These are phyloP conservation scores for Enteromius unitaeniatus DNA, from an alignment of 2,797 vertebrate genomes.

Conservation along the genomic window DNA sequence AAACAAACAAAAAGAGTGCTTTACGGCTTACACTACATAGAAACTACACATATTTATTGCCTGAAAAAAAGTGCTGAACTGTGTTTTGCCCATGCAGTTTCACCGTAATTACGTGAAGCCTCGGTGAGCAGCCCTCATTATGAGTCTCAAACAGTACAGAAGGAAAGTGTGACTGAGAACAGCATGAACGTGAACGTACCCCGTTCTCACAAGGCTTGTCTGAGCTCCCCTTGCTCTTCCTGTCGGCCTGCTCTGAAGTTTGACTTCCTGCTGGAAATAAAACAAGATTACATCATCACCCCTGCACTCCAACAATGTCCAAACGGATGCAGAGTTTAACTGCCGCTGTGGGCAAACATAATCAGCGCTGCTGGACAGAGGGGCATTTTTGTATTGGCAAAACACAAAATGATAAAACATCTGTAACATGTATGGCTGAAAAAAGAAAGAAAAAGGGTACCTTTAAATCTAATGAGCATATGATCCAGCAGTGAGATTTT, in stretches of 20 bases:
- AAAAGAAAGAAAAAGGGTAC: conserved; percentile 10
- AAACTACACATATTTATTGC: neutral
- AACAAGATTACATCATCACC: conserved; percentile 28
- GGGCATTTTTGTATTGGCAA: neutral
- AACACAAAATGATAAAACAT: neutral
- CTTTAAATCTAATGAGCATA: conserved; percentile 31
- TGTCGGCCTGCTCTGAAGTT: conserved; percentile 48
- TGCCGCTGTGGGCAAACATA: neutral
- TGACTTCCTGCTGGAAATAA: conserved; percentile 54
- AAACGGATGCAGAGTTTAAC: neutral
- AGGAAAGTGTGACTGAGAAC: conserved; percentile 9
- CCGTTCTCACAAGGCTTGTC: conserved; percentile 54
- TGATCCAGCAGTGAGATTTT: conserved; percentile 20
- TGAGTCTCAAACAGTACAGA: neutral
- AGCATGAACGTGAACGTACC: conserved; percentile 51
- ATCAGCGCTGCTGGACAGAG: neutral
- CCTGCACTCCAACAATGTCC: neutral
- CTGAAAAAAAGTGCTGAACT: neutral
- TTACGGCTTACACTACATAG: neutral
- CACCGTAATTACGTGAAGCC: neutral
- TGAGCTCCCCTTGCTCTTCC: conserved; percentile 45
- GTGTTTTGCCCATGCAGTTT: neutral
- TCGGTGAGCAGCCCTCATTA: conserved; percentile 16
- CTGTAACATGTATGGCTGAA: neutral
- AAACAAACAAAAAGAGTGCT: neutral